A percentile compares a stretch with the other conserved stretches of the same genome.
phyloP scores from a whole-genome alignment of 2,888 invertebrate genomes.

The Brenthis hecate region DNA sequence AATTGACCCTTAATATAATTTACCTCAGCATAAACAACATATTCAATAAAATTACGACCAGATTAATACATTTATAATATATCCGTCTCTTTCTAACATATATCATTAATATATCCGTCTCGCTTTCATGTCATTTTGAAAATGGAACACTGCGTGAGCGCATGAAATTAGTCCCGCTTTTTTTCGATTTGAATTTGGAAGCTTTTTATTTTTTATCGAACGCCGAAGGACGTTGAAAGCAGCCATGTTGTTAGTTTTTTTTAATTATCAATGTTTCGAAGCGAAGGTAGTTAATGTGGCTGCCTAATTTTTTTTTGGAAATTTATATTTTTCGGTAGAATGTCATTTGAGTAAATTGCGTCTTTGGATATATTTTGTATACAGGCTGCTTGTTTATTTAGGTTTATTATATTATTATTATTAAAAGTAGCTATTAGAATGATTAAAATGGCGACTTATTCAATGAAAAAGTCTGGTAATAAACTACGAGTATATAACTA shows the following conservation, averaged over 20 bases:
- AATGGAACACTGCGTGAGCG: slow-evolving; percentile 72
- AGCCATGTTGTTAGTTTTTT: slow-evolving; percentile 67
- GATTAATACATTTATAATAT: slow-evolving; percentile 78
- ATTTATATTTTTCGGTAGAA: slow-evolving; percentile 55
- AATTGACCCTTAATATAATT: slow-evolving; percentile 45
- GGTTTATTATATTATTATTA: background rate
- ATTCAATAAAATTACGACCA: slow-evolving; percentile 72
- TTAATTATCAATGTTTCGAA: slow-evolving; percentile 65
- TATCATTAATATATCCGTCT: slow-evolving; percentile 39
- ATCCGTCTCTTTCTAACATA: slow-evolving; percentile 46
- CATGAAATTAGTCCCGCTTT: slow-evolving; percentile 78
- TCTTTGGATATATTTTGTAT: slow-evolving; percentile 34
- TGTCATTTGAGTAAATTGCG: slow-evolving; percentile 62
- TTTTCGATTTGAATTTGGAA: slow-evolving; percentile 73
- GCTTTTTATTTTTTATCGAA: slow-evolving; percentile 56
- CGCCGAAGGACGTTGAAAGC: slow-evolving; percentile 61
- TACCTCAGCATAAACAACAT: slow-evolving; percentile 66
- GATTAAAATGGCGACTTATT: too few relatives aligned
- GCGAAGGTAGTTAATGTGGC: slow-evolving; percentile 45
- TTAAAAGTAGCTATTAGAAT: background rate
- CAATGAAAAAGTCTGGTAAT: background rate
- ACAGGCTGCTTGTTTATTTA: slow-evolving; percentile 25
- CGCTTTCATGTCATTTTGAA: slow-evolving; percentile 66
- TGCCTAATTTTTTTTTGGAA: slow-evolving; percentile 40
- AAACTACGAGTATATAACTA: background rate